These are phyloP conservation scores for Cisticola juncidis DNA, from an alignment of 2,113 vertebrate species.

Conservation along the genomic window DNA sequence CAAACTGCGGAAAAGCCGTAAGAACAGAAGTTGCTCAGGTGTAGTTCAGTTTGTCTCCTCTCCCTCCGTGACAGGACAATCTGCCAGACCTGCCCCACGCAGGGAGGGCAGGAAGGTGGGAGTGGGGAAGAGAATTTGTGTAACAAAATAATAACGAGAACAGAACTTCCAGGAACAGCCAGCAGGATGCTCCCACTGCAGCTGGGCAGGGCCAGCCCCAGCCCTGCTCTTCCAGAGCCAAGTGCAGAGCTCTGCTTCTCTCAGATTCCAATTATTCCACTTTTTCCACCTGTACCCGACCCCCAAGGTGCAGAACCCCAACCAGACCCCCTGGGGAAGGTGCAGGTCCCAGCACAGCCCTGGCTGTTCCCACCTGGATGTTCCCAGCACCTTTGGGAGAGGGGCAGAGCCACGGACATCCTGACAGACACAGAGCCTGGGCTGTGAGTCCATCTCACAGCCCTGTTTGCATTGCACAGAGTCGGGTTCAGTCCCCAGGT, in stretches of 20 bases:
- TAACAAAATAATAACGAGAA: neutral
- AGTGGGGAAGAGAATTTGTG: neutral
- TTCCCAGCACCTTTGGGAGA: neutral
- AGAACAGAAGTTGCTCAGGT: neutral
- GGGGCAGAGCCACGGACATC: neutral
- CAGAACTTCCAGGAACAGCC: neutral
- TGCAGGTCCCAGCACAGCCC: accelerated
- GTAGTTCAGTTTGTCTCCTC: neutral
- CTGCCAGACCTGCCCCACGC: neutral
- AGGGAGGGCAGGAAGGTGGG: neutral
- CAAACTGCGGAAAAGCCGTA: neutral
- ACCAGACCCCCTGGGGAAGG: neutral
- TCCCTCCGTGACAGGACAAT: neutral
- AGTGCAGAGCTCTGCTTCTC: neutral
- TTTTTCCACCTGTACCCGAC: neutral
- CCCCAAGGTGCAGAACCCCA: neutral
- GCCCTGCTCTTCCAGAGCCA: neutral
- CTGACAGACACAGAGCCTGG: accelerated
- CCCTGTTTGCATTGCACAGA: neutral
- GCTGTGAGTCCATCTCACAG: neutral
- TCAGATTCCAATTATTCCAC: neutral
- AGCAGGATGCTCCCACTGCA: neutral
- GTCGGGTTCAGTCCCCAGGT: neutral
- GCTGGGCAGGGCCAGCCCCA: neutral
- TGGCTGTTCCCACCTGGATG: neutral